These are phyloP conservation scores for Spatula clypeata DNA, from an alignment of 2,797 vertebrate species.

Conservation along the genomic window DNA sequence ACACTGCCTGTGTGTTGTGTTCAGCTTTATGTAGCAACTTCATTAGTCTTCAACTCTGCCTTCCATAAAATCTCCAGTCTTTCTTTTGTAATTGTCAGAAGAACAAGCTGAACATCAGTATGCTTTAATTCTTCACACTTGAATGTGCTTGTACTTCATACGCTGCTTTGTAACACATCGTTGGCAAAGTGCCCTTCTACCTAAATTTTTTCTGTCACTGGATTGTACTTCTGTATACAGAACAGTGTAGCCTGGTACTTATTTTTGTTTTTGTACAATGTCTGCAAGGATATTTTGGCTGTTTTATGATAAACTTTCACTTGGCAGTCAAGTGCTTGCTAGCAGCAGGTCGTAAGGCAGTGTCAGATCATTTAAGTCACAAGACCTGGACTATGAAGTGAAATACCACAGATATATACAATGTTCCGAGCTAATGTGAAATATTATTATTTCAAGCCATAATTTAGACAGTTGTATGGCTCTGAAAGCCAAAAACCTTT, in stretches of 20 bases:
- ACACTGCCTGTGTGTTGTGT: neutral
- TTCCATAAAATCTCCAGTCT: neutral
- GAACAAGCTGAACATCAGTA: neutral
- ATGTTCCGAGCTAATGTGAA: slow-evolving; percentile 84
- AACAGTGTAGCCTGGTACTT: slow-evolving; percentile 62
- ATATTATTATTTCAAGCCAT: slow-evolving; percentile 80
- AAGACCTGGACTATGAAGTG: slow-evolving; percentile 81
- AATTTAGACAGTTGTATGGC: slow-evolving; percentile 60
- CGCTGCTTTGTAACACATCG: neutral
- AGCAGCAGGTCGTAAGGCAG: slow-evolving; percentile 85
- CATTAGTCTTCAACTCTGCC: neutral
- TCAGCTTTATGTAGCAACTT: neutral
- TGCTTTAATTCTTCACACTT: neutral
- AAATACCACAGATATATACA: slow-evolving; percentile 86
- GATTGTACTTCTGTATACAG: slow-evolving; percentile 22
- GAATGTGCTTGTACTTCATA: neutral
- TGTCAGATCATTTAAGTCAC: slow-evolving; percentile 82
- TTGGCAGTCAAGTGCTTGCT: slow-evolving; percentile 67
- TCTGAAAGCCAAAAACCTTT: slow-evolving; percentile 33
- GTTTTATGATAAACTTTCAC: slow-evolving; percentile 73
- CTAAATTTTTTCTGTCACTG: neutral
- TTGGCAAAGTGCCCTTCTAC: slow-evolving; percentile 7
- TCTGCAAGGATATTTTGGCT: slow-evolving; percentile 48
- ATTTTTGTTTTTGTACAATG: neutral
- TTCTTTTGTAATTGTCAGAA: neutral